These are phyloP conservation scores for Drosophila seclusa DNA, from an alignment of 2,888 invertebrate genomes.

Conservation along the genomic window DNA sequence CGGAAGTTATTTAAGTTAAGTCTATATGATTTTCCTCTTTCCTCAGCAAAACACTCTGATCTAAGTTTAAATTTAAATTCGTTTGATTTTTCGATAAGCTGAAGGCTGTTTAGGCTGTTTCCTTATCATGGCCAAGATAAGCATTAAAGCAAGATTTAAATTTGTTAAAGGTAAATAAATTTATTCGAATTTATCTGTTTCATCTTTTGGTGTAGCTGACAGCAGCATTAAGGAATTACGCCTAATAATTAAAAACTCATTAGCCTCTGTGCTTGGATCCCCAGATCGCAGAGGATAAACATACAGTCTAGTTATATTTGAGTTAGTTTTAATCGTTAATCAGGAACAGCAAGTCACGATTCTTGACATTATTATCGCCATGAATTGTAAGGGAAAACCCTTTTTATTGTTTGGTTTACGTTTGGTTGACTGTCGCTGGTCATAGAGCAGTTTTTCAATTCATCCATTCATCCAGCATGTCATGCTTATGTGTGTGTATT, in stretches of 20 bases:
- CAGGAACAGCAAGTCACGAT: neutral
- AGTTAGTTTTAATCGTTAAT: neutral
- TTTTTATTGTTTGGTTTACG: constrained; percentile 44
- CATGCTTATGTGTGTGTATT: neutral
- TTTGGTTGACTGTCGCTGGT: constrained; percentile 61
- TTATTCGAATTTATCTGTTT: neutral
- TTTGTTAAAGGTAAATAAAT: neutral
- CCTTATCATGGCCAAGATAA: neutral
- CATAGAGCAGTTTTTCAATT: constrained; percentile 46
- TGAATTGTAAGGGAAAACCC: constrained; percentile 23
- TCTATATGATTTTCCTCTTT: no score
- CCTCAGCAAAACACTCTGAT: no score
- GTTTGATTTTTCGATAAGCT: neutral
- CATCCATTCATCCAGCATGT: constrained; percentile 39
- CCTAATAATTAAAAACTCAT: neutral
- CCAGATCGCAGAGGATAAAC: neutral
- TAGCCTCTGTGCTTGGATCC: neutral
- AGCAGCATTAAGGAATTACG: neutral
- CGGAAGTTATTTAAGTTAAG: neutral
- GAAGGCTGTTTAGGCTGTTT: neutral
- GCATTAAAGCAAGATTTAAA: neutral
- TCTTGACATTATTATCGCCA: constrained; percentile 16
- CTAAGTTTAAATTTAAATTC: neutral
- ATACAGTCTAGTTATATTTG: neutral
- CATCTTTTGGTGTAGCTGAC: neutral